These are phyloP conservation scores for Macrosoma leucophasiata DNA, from an alignment of 2,888 invertebrate species.

Conservation along the genomic window DNA sequence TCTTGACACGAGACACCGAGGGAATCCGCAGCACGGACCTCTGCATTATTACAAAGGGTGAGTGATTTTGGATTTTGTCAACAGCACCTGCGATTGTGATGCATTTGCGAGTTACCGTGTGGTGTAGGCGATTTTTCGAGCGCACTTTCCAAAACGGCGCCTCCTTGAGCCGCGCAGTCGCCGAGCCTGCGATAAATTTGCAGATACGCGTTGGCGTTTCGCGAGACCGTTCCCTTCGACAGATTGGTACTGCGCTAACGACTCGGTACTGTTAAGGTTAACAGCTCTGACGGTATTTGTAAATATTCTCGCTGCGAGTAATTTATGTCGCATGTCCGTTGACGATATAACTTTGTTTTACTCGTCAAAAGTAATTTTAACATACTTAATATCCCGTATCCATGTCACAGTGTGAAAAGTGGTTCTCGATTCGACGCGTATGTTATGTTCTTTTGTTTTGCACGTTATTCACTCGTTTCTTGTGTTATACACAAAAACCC, in stretches of 20 bases:
- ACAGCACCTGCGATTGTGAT: conserved; percentile 23
- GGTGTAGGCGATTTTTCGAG: conserved; percentile 33
- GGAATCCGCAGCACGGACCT: conserved; percentile 50
- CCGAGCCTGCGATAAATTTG: conserved; percentile 33
- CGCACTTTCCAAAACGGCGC: conserved; percentile 49
- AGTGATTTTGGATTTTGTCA: conserved; percentile 36
- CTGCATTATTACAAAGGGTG: conserved; percentile 51
- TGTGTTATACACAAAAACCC: conserved; percentile 52
- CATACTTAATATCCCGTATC: conserved; percentile 35
- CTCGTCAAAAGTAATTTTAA: conserved; percentile 30
- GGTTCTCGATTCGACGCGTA: conserved; percentile 57
- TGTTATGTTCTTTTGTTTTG: conserved; percentile 67
- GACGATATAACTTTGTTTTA: conserved; percentile 8
- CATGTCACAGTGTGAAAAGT: conserved; percentile 54
- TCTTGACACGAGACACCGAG: conserved; percentile 51
- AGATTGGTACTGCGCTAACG: conserved; percentile 24
- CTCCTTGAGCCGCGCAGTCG: conserved; percentile 37
- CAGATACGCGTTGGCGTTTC: conserved; percentile 44
- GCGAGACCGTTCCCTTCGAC: conserved; percentile 35
- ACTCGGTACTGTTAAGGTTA: conserved; percentile 40
- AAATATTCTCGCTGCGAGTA: conserved; percentile 45
- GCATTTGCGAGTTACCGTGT: conserved; percentile 29
- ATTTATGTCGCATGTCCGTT: conserved; percentile 8
- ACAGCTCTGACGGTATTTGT: conserved; percentile 55
- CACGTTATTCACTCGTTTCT: conserved; percentile 47